Base-by-base conservation (phyloP, 2,113 vertebrate species). In the Vicugna pacos region DNA sequence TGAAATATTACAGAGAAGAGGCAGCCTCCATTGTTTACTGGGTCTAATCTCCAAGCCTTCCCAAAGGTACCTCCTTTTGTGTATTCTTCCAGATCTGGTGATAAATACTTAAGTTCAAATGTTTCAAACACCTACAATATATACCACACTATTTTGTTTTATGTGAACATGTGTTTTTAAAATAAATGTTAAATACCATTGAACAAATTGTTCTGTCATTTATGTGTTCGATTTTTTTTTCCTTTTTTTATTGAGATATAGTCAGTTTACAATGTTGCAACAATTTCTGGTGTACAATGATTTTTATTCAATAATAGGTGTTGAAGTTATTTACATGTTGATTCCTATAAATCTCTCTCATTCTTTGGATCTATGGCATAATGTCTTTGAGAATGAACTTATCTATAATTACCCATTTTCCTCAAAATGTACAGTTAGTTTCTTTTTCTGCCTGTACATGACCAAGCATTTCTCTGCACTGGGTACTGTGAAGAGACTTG, bases 241-340 rank as follows among this genome's bases (percentile, higher is more conserved):
- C 38, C 38, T 42, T 42, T 42, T 42, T 42, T 42, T 42, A 42
- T 42, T 42, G 38, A 42, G 38, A 1, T 42, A 42, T 42, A 42
- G 38, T 42, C 38, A 42, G 38, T 42, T 42, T 42, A 42, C 38
- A 42, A 42, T 42, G 38, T 42, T 42, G 38, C 38, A 42, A 42
- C 38, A 42, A 42, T 42, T 42, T 42, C 38, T 42, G 38, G 38
- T 42, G 38, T 42, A 42, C 38, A 42, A 42, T 83, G 42, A 62
- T 62, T 89, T 95, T 91, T 46, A 62, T 89, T 95, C 32, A 79
- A 9, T 75, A 84, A 80, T 76, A 89, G 56, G 24, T 46, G 22
- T 83, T 87, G n/a, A 14, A 77, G 14, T 52, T 82, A 28, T 76
- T 84, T 81, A 76, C 19, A 76, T 5, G 8, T 11, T 62, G 6